phyloP scores from a whole-genome alignment of 2,888 invertebrate species.

The Eledona agricola region DNA sequence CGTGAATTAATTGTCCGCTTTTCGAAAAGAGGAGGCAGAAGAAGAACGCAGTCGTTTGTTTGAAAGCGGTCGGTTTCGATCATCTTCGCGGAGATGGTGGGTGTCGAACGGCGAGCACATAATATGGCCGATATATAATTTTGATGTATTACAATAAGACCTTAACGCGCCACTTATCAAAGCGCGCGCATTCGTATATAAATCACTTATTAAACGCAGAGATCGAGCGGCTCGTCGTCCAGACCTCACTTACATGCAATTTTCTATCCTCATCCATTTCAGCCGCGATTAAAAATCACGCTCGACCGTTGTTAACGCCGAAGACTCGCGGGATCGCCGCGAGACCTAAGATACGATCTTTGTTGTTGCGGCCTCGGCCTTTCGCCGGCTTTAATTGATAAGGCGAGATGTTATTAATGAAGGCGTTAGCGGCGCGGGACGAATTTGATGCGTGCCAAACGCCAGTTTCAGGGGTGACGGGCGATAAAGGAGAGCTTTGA shows the following conservation, averaged over 20 bases:
- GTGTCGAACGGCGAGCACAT: slow-evolving; percentile 24
- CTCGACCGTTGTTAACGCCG: slow-evolving; percentile 34
- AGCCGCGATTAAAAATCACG: slow-evolving; percentile 36
- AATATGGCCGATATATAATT: slow-evolving; percentile 40
- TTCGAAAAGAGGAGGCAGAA: too few relatives aligned
- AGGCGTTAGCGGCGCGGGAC: slow-evolving; percentile 3
- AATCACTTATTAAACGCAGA: slow-evolving; percentile 46
- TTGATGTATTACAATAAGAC: slow-evolving; percentile 44
- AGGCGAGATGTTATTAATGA: slow-evolving; percentile 12
- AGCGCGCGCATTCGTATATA: slow-evolving; percentile 44
- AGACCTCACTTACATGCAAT: slow-evolving; percentile 41
- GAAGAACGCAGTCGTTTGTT: too few relatives aligned
- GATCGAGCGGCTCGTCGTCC: slow-evolving; percentile 14
- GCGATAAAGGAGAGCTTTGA: background rate
- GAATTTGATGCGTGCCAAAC: slow-evolving; percentile 8
- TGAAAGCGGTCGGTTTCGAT: too few relatives aligned
- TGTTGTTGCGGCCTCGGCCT: slow-evolving; percentile 19
- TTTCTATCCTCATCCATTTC: slow-evolving; percentile 45
- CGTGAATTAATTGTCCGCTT: background rate
- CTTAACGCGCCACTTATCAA: slow-evolving; percentile 46
- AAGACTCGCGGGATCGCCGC: slow-evolving; percentile 30
- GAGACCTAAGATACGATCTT: slow-evolving; percentile 34
- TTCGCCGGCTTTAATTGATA: slow-evolving; percentile 25
- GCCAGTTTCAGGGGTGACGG: slow-evolving; percentile 7
- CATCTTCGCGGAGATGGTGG: slow-evolving; percentile 15